Conservation (phyloP, 2,888 invertebrate species). For the Ophioninae sp. region DNA sequence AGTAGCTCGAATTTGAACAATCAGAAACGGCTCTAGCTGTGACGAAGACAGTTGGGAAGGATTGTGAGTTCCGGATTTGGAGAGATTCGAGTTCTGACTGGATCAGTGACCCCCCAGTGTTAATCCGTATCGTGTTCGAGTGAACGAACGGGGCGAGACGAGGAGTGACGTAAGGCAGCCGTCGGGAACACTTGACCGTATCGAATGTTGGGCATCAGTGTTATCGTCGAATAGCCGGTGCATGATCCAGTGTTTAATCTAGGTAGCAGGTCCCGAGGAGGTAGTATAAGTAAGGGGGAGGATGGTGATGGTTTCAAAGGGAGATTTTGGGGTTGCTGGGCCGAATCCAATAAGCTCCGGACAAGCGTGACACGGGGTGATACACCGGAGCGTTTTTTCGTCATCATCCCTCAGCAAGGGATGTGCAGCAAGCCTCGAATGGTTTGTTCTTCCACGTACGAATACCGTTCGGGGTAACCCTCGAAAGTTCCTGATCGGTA, state of each 20-base stretch:
- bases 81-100: background rate
- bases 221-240: slow-evolving; percentile 63
- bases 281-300: slow-evolving; percentile 12
- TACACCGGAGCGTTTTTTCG: slow-evolving; percentile 59
- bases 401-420: background rate
- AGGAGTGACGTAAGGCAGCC: slow-evolving; percentile 12
- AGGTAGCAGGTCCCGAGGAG: slow-evolving; percentile 73
- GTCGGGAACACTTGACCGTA: slow-evolving; percentile 65
- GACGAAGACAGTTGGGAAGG: no score
- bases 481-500: slow-evolving; percentile 14
- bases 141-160: background rate
- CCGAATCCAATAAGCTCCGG: slow-evolving; percentile 78
- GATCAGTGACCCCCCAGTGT: background rate
- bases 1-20: no score
- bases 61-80: background rate
- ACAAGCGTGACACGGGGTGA: slow-evolving; percentile 76
- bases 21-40: no score
- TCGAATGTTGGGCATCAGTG: slow-evolving; percentile 44
- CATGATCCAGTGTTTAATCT: slow-evolving; percentile 78
- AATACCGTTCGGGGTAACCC: slow-evolving; percentile 1
- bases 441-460: slow-evolving; percentile 19
- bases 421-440: slow-evolving; percentile 17
- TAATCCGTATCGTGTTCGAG: slow-evolving; percentile 18
- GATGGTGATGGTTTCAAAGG: background rate
- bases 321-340: slow-evolving; percentile 66